Percentiles rank a stretch among this genome's conserved stretches.
Conservation (phyloP, 2,888 invertebrate genomes). For the Hypselothyrea guttata region DNA sequence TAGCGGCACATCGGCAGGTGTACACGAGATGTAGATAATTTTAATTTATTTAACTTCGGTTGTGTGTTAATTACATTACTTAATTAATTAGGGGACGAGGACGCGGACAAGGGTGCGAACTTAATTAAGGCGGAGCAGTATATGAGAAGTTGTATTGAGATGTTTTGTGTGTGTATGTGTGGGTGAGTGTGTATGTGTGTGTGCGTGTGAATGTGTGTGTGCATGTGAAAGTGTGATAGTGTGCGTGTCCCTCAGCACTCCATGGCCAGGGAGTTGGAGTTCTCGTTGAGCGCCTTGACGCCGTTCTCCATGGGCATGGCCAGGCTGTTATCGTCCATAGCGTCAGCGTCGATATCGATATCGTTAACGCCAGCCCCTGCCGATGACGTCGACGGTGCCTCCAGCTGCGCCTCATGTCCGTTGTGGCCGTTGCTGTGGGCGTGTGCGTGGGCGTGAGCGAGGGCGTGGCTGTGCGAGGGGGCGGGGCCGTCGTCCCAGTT, state of each 20-base stretch:
- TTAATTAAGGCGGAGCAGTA: slow-evolving; percentile 20
- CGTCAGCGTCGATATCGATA: slow-evolving; percentile 56
- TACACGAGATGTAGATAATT: slow-evolving; percentile 17
- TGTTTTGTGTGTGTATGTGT: background rate
- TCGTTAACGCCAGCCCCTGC: slow-evolving; percentile 29
- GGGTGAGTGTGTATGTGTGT: slow-evolving; percentile 15
- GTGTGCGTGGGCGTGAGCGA: too few species aligned
- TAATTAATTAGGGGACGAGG: slow-evolving; percentile 56
- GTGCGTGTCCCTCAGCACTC: slow-evolving; percentile 77
- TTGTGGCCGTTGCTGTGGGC: slow-evolving; percentile 69
- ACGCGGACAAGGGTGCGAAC: slow-evolving; percentile 13
- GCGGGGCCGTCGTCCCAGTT: slow-evolving; percentile 93
- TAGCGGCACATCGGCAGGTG: slow-evolving; percentile 1
- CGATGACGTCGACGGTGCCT: slow-evolving; percentile 65
- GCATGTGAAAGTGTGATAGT: slow-evolving; percentile 5
- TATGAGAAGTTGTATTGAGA: slow-evolving; percentile 20
- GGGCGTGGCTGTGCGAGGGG: slow-evolving; percentile 40
- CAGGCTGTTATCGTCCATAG: slow-evolving; percentile 80
- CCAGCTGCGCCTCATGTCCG: slow-evolving; percentile 50
- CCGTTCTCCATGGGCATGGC: slow-evolving; percentile 80
- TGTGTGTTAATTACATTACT: slow-evolving; percentile 59
- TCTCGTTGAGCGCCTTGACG: slow-evolving; percentile 80
- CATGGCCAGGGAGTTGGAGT: slow-evolving; percentile 82
- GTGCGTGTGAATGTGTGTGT: slow-evolving; percentile 6
- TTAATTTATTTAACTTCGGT: slow-evolving; percentile 60